Base-by-base conservation (phyloP, 2,888 invertebrate genomes). In the Girardia tigrina region DNA sequence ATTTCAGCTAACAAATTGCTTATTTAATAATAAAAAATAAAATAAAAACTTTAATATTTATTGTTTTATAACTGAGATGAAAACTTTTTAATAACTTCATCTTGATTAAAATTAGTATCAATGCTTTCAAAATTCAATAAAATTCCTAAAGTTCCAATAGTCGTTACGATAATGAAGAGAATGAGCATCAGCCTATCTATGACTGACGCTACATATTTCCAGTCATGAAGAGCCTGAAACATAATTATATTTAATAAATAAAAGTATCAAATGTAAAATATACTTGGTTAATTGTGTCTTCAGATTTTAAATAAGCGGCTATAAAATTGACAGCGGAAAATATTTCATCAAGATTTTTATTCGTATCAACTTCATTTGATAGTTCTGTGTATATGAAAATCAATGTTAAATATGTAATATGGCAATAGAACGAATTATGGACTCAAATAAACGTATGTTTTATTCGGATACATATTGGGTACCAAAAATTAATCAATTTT, bases 91-190 rank as follows among this genome's bases (percentile, higher is more conserved):
- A 77, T 78, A 23, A 78, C 71, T 28, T 28, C 77, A 28, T 77
- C 72, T 70, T 77, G 77, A 36, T 77, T 71, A 16, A 77, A 71
- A n/a, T 29, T 16, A 16, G 78, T 23, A 29, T 78, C 36, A 69
- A 77, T 75, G 42, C 6, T 76, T n/a, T 78, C 78, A 28, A 78
- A 78, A 12, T 78, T 78, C 27, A 78, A 70, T 26, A 77, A 71
- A 42, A 76, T 77, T 2, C 71, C 77, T 1, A 77, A 20, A 28
- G 74, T 77, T 14, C 78, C 77, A 1, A 75, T 16, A 16, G 75
- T 28, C 1, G 78, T 78, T 23, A 77, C 77, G 1, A 71, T 26
- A 8, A 69, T 27, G 28, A 77, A 77, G 1, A 77, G 29, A 12
- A 76, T 56, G 8, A 77, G 72, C 71, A 72, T 73, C 28, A 77